Evolutionary conservation across 2,113 vertebrate genomes (phyloP).

Genomic region (Rhadina sibilatrix): DNA sequence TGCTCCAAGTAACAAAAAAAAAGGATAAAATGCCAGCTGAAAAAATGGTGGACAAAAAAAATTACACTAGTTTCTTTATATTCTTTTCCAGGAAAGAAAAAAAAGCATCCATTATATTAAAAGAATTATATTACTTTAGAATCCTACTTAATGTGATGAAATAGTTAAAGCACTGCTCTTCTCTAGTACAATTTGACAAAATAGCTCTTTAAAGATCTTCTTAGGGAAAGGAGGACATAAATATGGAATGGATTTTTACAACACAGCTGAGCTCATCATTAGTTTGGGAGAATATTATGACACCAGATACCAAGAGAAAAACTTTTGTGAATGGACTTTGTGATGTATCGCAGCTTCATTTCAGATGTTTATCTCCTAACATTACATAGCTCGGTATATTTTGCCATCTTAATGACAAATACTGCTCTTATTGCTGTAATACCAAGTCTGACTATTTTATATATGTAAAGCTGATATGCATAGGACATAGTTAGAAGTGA

Average conservation of each 20-base stretch:
- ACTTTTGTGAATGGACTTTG: not conserved
- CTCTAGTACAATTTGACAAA: not conserved
- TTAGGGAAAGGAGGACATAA: not conserved
- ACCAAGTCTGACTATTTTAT: not conserved
- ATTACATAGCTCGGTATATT: not conserved
- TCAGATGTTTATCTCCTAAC: not conserved
- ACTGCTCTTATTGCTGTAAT: not conserved
- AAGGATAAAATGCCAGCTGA: not conserved
- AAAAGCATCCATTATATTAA: conserved; percentile 39
- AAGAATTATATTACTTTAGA: conserved; percentile 25
- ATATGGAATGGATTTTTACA: not conserved
- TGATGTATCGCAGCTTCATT: not conserved
- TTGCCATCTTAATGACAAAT: not conserved
- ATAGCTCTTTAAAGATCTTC: not conserved
- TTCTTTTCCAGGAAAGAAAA: conserved; percentile 21
- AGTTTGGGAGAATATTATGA: not conserved
- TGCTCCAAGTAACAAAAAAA: conserved; percentile 26
- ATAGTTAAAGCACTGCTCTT: conserved; percentile 28
- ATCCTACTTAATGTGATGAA: conserved; percentile 10
- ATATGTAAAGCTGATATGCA: not conserved
- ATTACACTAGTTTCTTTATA: conserved; percentile 19
- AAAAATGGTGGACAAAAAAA: conserved; percentile 3
- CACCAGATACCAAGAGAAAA: not conserved
- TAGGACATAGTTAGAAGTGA: not conserved
- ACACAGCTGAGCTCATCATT: not conserved